Conservation (phyloP, 2,797 vertebrate genomes). For the Coranthus polyacanthus region DNA sequence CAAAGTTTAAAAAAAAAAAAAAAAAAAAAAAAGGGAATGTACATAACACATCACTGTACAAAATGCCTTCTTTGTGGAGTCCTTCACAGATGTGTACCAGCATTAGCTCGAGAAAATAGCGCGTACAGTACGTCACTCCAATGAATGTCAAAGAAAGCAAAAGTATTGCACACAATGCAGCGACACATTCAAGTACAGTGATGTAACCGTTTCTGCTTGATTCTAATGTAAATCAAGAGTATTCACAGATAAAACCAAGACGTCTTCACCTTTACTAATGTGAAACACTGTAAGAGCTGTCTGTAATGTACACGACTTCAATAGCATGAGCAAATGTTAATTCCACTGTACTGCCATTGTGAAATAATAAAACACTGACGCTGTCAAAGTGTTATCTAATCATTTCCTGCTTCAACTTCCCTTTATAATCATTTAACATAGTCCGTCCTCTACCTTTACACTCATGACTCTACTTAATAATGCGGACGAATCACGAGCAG, state of each 20-base stretch:
- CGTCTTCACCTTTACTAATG: conserved; percentile 63
- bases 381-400: conserved; percentile 34
- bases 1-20: too few relatives aligned
- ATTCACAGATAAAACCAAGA: conserved; percentile 46
- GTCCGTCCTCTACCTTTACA: neutral
- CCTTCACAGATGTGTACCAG: conserved; percentile 68
- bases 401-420: neutral
- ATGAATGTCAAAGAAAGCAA: conserved; percentile 74
- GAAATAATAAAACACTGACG: conserved; percentile 78
- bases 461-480: neutral
- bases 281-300: conserved; percentile 66
- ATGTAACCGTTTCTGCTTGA: conserved; percentile 39
- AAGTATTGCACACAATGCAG: conserved; percentile 63
- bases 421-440: neutral
- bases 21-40: conserved; percentile 57
- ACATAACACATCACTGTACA: conserved; percentile 61
- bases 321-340: conserved; percentile 77
- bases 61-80: conserved; percentile 71
- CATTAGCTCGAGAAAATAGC: conserved; percentile 46
- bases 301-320: conserved; percentile 64
- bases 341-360: conserved; percentile 82
- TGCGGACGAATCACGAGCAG: neutral
- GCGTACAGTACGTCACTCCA: conserved; percentile 61
- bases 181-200: conserved; percentile 41
- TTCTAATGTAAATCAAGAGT: conserved; percentile 46